A percentile compares a stretch with the other conserved stretches of the same genome.
phyloP scores from a whole-genome alignment of 2,888 invertebrate species.

The Dendrolimus pini region DNA sequence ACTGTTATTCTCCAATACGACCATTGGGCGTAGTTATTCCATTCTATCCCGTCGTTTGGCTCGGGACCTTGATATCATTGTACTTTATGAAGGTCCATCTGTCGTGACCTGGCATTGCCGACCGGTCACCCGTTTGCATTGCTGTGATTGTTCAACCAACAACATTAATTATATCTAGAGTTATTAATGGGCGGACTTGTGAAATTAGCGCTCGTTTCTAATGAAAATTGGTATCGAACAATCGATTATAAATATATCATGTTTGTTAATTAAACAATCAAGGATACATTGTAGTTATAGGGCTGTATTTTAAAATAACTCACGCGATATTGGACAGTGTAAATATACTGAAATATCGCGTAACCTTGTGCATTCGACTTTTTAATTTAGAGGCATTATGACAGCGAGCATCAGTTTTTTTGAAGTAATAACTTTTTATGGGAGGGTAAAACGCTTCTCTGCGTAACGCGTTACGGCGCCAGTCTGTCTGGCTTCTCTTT shows the following conservation, averaged over 20 bases:
- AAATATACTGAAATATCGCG: no score
- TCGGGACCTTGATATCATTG: constrained; percentile 32
- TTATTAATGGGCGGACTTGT: constrained; percentile 3
- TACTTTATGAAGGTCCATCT: constrained; percentile 34
- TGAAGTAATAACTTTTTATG: no score
- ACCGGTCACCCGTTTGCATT: constrained; percentile 35
- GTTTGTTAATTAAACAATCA: background rate
- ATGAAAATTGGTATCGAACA: constrained; percentile 12
- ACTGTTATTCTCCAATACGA: no score
- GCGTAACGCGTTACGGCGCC: no score
- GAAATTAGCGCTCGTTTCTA: constrained; percentile 9
- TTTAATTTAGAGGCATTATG: no score
- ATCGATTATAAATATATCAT: background rate
- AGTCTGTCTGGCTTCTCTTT: no score
- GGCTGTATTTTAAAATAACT: background rate
- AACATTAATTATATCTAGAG: constrained; percentile 25
- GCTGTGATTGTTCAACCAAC: constrained; percentile 25
- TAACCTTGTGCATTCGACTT: no score
- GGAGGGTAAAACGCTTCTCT: no score
- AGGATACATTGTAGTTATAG: background rate
- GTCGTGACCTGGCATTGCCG: constrained; percentile 33
- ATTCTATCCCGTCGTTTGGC: constrained; percentile 43
- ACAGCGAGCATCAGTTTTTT: no score
- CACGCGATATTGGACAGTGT: background rate
- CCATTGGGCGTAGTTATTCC: constrained; percentile 16